These are phyloP conservation scores for Cyprinodon variegatus DNA, from an alignment of 2,113 vertebrate genomes.

Conservation along the genomic window DNA sequence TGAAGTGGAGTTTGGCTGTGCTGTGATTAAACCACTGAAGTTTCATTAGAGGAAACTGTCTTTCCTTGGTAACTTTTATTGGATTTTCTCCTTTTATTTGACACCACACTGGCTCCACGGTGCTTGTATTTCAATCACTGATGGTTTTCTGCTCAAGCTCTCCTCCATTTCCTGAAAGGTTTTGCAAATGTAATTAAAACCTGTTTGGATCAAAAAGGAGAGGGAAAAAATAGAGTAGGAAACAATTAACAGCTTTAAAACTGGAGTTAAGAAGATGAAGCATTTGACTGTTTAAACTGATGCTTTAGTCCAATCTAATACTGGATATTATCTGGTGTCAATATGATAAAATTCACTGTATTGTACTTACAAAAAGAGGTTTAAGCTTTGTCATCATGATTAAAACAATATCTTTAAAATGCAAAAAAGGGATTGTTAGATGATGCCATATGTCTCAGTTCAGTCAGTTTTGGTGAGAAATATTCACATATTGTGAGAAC, in stretches of 20 bases:
- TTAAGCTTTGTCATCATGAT: no score
- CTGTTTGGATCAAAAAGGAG: conserved; percentile 17
- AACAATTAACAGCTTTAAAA: not conserved
- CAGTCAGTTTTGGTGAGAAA: no score
- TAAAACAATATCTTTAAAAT: no score
- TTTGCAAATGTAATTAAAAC: conserved; percentile 57
- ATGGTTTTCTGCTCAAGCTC: conserved; percentile 50
- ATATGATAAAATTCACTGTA: not conserved
- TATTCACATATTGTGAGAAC: no score
- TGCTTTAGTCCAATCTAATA: not conserved
- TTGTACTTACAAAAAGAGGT: no score
- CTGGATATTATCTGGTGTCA: not conserved
- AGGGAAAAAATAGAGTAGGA: not conserved
- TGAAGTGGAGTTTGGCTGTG: conserved; percentile 11
- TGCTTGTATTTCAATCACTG: conserved; percentile 63
- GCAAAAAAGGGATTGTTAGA: no score
- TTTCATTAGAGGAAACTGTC: conserved; percentile 70
- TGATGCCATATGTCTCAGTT: no score
- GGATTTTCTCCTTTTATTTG: conserved; percentile 67
- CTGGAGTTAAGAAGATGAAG: not conserved
- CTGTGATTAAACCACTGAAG: conserved; percentile 51
- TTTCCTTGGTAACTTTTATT: conserved; percentile 65
- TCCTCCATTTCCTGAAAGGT: conserved; percentile 67
- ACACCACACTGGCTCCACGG: conserved; percentile 63
- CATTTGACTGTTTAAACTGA: not conserved